Evolutionary conservation across 2,113 vertebrate genomes (phyloP), one percentile per base, ranked within the genome.

Genomic region (Ciconia stormi): DNA sequence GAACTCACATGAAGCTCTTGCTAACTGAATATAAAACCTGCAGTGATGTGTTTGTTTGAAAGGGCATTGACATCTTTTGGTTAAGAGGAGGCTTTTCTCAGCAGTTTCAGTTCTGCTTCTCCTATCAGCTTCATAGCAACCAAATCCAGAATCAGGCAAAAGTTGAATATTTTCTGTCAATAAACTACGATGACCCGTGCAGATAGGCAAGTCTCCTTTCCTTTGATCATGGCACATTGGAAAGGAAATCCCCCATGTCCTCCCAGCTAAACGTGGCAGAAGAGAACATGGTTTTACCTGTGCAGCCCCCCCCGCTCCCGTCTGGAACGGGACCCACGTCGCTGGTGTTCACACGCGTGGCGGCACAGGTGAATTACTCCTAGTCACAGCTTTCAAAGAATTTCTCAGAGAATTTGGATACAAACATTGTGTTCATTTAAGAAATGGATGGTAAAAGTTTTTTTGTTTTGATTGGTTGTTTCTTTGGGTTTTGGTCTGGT

Each of bases 61-160:
- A 86, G 47, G 22, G 26, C n/a, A 77, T 23, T 8, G 11, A 67
- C 80, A 36, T 61, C 2, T 85, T 92, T 72, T 72, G 36, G 29
- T 66, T 27, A 82, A 73, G 61, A 79, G 47, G 29, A 85, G 82
- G 32, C 23, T 93, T 58, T 91, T 79, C 65, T 80, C 82, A 96
- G 85, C 69, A 90, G 58, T 96, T 97, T 96, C 58, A 89, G 79
- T 96, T 97, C 93, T 95, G 66, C 56, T 93, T 94, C 58, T 82
- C 42, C 32, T 56, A 13, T 36, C 49, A 78, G 76, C 77, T 71
- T 95, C 46, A 56, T 14, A 78, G 61, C 82, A 92, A 82, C 32
- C 30, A 83, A 92, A 89, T 67, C 70, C 47, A 82, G 82, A 86
- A 93, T 42, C 53, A 55, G 62, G 40, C 82, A 93, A 80, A 79